These are phyloP conservation scores for Melinopterus prodromus DNA, from an alignment of 2,888 invertebrate species.

Conservation along the genomic window DNA sequence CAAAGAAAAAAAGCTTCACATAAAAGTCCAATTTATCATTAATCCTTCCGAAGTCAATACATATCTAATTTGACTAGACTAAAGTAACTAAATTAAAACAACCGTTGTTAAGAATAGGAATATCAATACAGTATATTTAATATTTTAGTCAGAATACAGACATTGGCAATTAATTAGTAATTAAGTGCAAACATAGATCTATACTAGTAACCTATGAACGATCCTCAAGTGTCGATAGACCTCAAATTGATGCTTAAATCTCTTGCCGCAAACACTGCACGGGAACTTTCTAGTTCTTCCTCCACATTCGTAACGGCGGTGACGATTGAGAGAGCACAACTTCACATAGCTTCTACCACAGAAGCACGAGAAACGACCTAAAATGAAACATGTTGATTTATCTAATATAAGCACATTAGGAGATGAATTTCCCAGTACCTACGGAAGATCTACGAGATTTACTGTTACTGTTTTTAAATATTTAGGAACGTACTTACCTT, in stretches of 20 bases:
- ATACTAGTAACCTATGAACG: constrained; percentile 22
- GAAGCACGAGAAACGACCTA: constrained; percentile 21
- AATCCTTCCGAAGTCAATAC: no score
- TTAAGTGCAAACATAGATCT: not conserved
- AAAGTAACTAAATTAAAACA: not conserved
- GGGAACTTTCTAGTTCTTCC: constrained; percentile 26
- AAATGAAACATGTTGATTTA: constrained; percentile 6
- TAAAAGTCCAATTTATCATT: no score
- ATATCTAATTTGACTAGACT: not conserved
- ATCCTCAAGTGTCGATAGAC: constrained; percentile 27
- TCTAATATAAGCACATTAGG: not conserved
- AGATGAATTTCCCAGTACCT: no score
- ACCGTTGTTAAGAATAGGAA: no score
- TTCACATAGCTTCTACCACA: constrained; percentile 32
- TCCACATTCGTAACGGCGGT: constrained; percentile 29
- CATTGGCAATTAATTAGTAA: not conserved
- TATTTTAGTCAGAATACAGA: not conserved
- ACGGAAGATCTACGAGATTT: no score
- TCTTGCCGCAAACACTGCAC: constrained; percentile 27
- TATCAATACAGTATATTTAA: no score
- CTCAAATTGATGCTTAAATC: constrained; percentile 32
- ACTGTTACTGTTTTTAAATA: no score
- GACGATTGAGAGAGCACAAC: constrained; percentile 28
- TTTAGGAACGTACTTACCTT: no score
- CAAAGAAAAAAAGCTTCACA: no score